A percentile compares a stretch with the other conserved stretches of the same genome.
These are phyloP conservation scores for Drosophila macrothrix DNA, from an alignment of 2,888 invertebrate genomes.

Conservation along the genomic window DNA sequence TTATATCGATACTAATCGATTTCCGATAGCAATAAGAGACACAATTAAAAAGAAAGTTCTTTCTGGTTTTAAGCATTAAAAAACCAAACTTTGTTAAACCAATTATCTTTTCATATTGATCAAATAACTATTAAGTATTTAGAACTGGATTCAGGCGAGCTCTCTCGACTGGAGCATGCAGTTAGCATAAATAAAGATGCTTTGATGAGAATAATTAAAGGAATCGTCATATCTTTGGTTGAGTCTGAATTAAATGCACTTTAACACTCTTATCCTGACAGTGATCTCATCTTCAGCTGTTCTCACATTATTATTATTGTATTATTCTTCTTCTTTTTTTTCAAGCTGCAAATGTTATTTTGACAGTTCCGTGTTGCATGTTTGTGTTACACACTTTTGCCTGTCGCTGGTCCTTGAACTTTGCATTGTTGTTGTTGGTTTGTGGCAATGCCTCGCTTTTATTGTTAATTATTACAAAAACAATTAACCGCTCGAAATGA, in stretches of 20 bases:
- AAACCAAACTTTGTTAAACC: not conserved
- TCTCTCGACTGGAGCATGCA: not conserved
- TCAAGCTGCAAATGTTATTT: conserved; percentile 41
- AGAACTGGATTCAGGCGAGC: not conserved
- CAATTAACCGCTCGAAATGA: conserved; percentile 71
- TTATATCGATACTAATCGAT: not conserved
- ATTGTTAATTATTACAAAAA: conserved; percentile 76
- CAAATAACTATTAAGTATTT: not conserved
- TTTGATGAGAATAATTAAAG: not conserved
- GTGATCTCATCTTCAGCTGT: not conserved
- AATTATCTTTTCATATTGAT: not conserved
- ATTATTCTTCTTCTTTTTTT: conserved; percentile 20
- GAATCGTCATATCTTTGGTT: not conserved
- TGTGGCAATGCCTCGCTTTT: conserved; percentile 47
- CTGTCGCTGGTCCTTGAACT: conserved; percentile 60
- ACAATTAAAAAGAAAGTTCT: not conserved
- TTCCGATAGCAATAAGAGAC: not conserved
- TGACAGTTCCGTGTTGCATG: conserved; percentile 49
- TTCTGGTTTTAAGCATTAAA: not conserved
- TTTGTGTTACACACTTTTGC: conserved; percentile 34
- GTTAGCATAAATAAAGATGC: not conserved
- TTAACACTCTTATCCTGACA: not conserved
- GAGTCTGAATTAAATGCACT: not conserved
- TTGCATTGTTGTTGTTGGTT: conserved; percentile 39
- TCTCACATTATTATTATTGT: conserved; percentile 41